These are phyloP conservation scores for Gavia stellata DNA, from an alignment of 2,113 vertebrate genomes.

Conservation along the genomic window DNA sequence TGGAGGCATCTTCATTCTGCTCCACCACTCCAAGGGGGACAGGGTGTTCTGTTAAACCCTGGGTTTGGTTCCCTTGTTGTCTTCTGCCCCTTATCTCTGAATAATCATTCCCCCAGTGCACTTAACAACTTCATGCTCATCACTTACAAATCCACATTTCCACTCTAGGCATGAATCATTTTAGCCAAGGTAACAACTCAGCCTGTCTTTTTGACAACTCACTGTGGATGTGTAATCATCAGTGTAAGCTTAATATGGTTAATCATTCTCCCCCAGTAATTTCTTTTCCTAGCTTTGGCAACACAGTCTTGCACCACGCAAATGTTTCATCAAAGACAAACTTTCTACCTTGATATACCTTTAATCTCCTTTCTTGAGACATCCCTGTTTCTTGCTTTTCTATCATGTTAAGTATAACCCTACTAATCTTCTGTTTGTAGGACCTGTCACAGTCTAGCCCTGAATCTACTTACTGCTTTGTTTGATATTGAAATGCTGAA, in stretches of 20 bases:
- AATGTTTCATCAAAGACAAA: neutral
- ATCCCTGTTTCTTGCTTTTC: neutral
- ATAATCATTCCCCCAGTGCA: neutral
- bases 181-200: neutral
- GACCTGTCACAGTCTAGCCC: neutral
- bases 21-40: neutral
- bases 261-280: neutral
- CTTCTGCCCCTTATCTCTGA: neutral
- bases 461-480: neutral
- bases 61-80: neutral
- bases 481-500: neutral
- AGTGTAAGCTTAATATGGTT: neutral
- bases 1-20: neutral
- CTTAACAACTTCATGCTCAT: neutral
- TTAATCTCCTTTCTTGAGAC: neutral
- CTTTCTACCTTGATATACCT: neutral
- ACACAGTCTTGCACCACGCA: neutral
- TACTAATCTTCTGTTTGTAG: neutral
- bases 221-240: neutral
- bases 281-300: neutral
- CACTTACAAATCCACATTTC: neutral
- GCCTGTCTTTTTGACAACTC: neutral
- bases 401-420: neutral
- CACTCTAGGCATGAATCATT: conserved; percentile 8
- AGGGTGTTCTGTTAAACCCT: neutral